phyloP scores from a whole-genome alignment of 1,140 invertebrate genomes.

The Drosophila tropicalis region DNA sequence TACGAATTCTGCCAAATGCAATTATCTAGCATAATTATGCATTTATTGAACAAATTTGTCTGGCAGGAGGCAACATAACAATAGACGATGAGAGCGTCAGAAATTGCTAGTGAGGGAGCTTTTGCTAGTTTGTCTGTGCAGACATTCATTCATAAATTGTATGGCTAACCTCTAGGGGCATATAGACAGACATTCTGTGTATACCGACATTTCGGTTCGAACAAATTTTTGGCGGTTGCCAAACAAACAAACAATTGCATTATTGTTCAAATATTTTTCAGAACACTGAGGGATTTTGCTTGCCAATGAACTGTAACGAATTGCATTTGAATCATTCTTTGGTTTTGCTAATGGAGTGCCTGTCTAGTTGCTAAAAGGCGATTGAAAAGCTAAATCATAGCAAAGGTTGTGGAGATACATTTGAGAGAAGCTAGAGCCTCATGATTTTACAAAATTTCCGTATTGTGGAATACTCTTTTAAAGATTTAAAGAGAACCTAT shows the following conservation, averaged over 20 bases:
- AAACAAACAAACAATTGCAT: slow-evolving; percentile 49
- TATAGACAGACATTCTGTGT: not conserved
- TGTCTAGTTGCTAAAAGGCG: not conserved
- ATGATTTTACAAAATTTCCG: too few relatives aligned
- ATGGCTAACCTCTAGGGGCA: slow-evolving; percentile 34
- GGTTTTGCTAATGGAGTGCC: slow-evolving; percentile 37
- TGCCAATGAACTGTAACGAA: slow-evolving; percentile 25
- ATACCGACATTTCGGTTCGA: not conserved
- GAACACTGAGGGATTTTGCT: slow-evolving; percentile 31
- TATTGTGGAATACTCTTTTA: too few relatives aligned
- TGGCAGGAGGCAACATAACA: not conserved
- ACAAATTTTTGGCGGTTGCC: slow-evolving; percentile 3
- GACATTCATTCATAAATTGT: slow-evolving; percentile 29
- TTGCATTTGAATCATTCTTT: slow-evolving; percentile 62
- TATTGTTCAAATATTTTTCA: slow-evolving; percentile 63
- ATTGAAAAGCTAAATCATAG: not conserved
- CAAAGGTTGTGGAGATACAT: not conserved
- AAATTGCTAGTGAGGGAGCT: slow-evolving; percentile 4
- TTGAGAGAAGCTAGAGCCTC: too few relatives aligned
- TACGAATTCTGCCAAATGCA: slow-evolving; percentile 50
- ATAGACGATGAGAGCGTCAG: not conserved
- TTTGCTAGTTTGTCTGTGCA: slow-evolving; percentile 35
- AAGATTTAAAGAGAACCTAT: too few relatives aligned
- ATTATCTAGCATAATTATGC: slow-evolving; percentile 76
- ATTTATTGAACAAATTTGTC: slow-evolving; percentile 67